A percentile compares a stretch with the other conserved stretches of the same genome.
Conservation (phyloP, 2,888 invertebrate genomes). For the Dicyrtoma fusca region DNA sequence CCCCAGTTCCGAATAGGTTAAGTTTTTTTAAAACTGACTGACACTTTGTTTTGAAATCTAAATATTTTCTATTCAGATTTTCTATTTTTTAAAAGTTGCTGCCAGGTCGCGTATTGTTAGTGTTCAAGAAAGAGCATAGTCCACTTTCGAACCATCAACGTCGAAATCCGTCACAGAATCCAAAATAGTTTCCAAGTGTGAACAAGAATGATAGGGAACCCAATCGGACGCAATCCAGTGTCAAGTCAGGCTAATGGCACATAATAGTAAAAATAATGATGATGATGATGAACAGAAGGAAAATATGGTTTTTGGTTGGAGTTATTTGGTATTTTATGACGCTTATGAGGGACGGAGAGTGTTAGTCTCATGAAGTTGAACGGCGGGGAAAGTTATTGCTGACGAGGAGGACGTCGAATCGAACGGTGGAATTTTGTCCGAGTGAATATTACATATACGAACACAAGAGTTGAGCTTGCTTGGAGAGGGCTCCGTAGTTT, state of each 20-base stretch:
- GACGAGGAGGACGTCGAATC: too few relatives aligned
- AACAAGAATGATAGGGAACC: neutral
- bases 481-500: too few relatives aligned
- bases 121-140: too few relatives aligned
- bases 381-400: too few relatives aligned
- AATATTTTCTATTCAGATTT: neutral
- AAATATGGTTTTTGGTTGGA: neutral
- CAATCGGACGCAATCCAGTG: neutral
- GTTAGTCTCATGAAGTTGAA: too few relatives aligned
- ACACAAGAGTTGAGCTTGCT: too few relatives aligned
- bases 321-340: neutral
- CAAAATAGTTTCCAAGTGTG: neutral
- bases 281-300: conserved; percentile 16
- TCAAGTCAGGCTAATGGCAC: neutral
- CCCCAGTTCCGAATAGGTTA: too few relatives aligned
- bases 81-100: too few relatives aligned
- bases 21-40: too few relatives aligned
- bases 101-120: too few relatives aligned
- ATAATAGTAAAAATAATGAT: conserved; percentile 12
- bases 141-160: neutral
- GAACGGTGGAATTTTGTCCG: neutral
- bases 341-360: neutral
- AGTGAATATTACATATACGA: too few relatives aligned
- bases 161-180: neutral
- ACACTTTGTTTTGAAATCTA: too few relatives aligned